These are phyloP conservation scores for Actinernus sp. DNA, from an alignment of 92 coral and sea anemone species.

Conservation along the genomic window DNA sequence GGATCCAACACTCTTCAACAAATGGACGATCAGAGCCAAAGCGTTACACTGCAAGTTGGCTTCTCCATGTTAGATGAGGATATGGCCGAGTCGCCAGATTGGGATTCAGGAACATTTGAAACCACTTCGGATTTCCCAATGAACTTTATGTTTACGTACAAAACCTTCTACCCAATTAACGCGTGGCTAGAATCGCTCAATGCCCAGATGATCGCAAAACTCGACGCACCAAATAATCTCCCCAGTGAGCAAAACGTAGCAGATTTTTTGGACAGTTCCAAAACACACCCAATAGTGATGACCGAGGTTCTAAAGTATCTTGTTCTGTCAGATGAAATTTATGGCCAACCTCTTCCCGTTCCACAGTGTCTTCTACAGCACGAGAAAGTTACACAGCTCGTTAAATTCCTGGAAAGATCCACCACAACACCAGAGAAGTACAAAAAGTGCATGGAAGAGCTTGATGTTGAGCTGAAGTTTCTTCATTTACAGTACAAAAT, in stretches of 20 bases:
- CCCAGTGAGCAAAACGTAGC: slow-evolving; percentile 28
- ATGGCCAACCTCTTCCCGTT: slow-evolving; percentile 47
- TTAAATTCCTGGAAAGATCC: slow-evolving; percentile 46
- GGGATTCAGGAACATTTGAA: slow-evolving; percentile 41
- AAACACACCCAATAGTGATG: slow-evolving; percentile 58
- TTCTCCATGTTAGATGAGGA: slow-evolving; percentile 49
- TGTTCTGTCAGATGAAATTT: slow-evolving; percentile 45
- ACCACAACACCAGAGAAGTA: slow-evolving; percentile 42
- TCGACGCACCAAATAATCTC: slow-evolving; percentile 45
- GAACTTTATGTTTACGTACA: slow-evolving; percentile 62
- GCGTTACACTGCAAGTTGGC: slow-evolving; percentile 30
- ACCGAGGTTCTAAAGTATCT: slow-evolving; percentile 60
- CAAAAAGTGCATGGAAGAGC: slow-evolving; percentile 33
- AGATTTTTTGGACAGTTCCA: slow-evolving; percentile 33
- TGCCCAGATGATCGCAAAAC: slow-evolving; percentile 42
- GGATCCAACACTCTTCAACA: slow-evolving; percentile 56
- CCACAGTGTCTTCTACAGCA: slow-evolving; percentile 52
- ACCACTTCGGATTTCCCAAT: slow-evolving; percentile 35
- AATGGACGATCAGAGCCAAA: slow-evolving; percentile 50
- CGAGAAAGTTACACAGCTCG: slow-evolving; percentile 19
- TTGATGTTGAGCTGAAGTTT: slow-evolving; percentile 58
- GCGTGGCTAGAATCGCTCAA: slow-evolving; percentile 53
- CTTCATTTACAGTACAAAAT: slow-evolving; percentile 65
- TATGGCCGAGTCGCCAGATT: slow-evolving; percentile 52
- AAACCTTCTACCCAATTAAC: slow-evolving; percentile 33